Evolutionary conservation across 2,888 invertebrate species (phyloP).

Genomic region (Mylabris sibirica): DNA sequence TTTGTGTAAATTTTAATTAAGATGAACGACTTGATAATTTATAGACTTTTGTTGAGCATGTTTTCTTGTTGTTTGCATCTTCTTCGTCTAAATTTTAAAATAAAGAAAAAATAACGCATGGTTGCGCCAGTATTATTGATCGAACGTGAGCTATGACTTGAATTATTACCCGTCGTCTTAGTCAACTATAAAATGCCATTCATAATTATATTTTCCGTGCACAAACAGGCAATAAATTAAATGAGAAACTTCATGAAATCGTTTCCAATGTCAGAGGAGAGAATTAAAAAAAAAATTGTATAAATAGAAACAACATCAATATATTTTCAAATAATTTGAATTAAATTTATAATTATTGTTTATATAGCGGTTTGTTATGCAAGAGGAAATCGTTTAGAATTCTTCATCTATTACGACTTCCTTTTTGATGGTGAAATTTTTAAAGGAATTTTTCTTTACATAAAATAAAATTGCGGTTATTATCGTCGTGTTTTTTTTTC

Average conservation of each 20-base stretch:
- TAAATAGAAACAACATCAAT: neutral
- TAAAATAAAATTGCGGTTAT: neutral
- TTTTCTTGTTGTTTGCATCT: neutral
- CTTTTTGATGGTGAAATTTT: slow-evolving; percentile 1
- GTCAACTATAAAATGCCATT: slow-evolving; percentile 26
- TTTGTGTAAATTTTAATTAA: neutral
- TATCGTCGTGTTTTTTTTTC: neutral
- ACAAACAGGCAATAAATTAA: slow-evolving; percentile 13
- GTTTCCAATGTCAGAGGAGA: neutral
- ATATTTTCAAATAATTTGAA: neutral
- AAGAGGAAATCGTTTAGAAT: neutral
- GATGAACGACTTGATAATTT: neutral
- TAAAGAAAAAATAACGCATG: slow-evolving; percentile 24
- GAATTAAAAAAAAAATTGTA: neutral
- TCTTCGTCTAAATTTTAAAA: too few relatives aligned
- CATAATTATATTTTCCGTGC: slow-evolving; percentile 17
- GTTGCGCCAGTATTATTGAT: slow-evolving; percentile 30
- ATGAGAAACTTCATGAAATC: slow-evolving; percentile 7
- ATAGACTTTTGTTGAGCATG: neutral
- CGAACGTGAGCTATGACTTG: slow-evolving; percentile 30
- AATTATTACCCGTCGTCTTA: slow-evolving; percentile 31
- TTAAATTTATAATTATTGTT: neutral
- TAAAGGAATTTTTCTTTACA: neutral
- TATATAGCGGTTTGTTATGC: neutral
- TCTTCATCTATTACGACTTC: slow-evolving; percentile 5